Percentiles rank a stretch among this genome's conserved stretches.
These are phyloP conservation scores for Corythaeola cristata DNA, from an alignment of 2,113 vertebrate species.

Conservation along the genomic window DNA sequence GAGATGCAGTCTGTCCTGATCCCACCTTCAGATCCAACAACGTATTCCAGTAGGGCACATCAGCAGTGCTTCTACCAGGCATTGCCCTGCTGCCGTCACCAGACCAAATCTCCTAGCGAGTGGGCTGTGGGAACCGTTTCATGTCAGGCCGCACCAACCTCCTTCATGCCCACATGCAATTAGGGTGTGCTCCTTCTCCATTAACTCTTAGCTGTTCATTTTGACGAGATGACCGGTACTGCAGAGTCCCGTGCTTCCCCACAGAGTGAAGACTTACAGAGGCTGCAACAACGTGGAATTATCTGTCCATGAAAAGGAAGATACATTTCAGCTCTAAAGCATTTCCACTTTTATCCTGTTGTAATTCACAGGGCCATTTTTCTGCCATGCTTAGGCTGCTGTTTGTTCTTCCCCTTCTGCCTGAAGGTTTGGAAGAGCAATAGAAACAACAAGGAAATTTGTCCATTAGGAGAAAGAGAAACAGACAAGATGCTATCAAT, in stretches of 20 bases:
- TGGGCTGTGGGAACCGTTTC: neutral
- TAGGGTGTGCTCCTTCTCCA: neutral
- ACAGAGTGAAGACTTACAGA: neutral
- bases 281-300: neutral
- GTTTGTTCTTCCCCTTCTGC: neutral
- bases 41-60: neutral
- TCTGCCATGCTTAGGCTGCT: neutral
- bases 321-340: neutral
- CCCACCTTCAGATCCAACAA: accelerated
- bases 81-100: neutral
- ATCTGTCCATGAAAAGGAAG: neutral
- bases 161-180: neutral
- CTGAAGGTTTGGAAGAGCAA: constrained; percentile 5
- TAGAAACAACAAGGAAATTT: neutral
- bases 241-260: neutral
- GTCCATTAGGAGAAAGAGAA: neutral
- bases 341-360: neutral
- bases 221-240: neutral
- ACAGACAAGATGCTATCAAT: neutral
- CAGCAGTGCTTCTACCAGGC: neutral
- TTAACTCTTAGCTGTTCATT: neutral
- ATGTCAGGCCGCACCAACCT: neutral
- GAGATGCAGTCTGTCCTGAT: neutral
- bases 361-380: neutral
- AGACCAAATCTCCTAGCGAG: neutral